Conservation (phyloP, 53 echinoderm and acorn worm genomes). For the Actinopyga echinites region DNA sequence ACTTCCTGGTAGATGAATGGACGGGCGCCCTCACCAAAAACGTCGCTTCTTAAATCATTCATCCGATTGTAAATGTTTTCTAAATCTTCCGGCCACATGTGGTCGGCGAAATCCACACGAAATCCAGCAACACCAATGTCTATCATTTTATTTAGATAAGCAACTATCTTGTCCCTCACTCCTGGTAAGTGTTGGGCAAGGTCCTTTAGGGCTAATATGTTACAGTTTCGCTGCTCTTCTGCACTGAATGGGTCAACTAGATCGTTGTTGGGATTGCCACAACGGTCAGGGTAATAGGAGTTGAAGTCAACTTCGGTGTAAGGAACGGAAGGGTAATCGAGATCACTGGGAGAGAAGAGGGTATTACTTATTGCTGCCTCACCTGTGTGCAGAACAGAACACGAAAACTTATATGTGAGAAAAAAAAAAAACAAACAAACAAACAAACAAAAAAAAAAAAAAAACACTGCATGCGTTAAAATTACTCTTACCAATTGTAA, state of each 20-base stretch:
- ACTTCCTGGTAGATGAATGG: constrained; percentile 85
- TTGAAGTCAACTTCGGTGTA: constrained; percentile 55
- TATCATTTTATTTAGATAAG: constrained; percentile 68
- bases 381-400: too few relatives aligned
- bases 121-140: constrained; percentile 85
- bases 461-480: too few relatives aligned
- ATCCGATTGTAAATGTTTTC: constrained; percentile 46
- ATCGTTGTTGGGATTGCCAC: neutral
- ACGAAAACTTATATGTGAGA: too few relatives aligned
- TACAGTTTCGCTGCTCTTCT: constrained; percentile 51
- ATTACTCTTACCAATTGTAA: too few relatives aligned
- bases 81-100: constrained; percentile 94
- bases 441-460: too few relatives aligned
- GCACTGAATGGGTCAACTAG: neutral
- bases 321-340: constrained; percentile 46
- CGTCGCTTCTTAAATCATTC: constrained; percentile 58
- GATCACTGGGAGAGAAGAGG: too few relatives aligned
- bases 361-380: too few relatives aligned
- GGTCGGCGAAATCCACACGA: constrained; percentile 77
- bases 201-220: constrained; percentile 58
- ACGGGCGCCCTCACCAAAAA: constrained; percentile 45
- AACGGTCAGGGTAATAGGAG: neutral
- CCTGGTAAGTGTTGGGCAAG: constrained; percentile 42
- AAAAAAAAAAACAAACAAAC: too few relatives aligned
- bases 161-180: constrained; percentile 66